These are phyloP conservation scores for Yponomeuta malinellus DNA, from an alignment of 2,888 invertebrate species.

Conservation along the genomic window DNA sequence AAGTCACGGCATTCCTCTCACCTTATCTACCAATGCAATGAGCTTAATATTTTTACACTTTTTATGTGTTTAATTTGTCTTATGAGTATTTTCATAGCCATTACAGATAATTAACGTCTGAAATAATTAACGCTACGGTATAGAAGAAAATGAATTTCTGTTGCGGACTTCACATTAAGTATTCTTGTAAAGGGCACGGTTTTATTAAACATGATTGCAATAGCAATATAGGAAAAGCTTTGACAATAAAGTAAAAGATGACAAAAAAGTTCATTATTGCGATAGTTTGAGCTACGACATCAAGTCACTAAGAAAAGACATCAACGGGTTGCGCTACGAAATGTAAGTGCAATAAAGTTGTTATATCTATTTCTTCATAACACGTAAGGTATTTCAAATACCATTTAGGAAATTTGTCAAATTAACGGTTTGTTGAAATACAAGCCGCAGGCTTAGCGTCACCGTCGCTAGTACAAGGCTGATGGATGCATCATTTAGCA, in stretches of 20 bases:
- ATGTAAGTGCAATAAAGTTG: background rate
- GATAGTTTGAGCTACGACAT: background rate
- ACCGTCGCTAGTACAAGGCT: background rate
- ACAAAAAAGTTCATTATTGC: background rate
- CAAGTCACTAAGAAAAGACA: slow-evolving; percentile 11
- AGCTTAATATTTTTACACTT: no score
- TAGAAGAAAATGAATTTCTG: no score
- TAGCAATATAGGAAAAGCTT: no score
- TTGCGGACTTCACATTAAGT: no score
- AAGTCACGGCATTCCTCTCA: background rate
- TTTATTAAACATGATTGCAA: background rate
- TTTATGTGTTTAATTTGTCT: no score
- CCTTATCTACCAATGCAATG: no score
- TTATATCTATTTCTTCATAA: background rate
- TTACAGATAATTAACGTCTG: no score
- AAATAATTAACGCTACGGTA: no score
- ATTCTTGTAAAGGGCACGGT: background rate
- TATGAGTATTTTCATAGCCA: no score
- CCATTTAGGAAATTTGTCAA: background rate
- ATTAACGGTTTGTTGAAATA: background rate
- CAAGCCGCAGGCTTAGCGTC: background rate
- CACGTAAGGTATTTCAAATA: background rate
- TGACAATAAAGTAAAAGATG: background rate
- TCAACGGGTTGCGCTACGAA: slow-evolving; percentile 15
- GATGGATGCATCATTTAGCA: background rate